Percentiles rank a stretch among this genome's conserved stretches.
Conservation (phyloP, 2,888 invertebrate genomes). For the Oxystoma pomonae region DNA sequence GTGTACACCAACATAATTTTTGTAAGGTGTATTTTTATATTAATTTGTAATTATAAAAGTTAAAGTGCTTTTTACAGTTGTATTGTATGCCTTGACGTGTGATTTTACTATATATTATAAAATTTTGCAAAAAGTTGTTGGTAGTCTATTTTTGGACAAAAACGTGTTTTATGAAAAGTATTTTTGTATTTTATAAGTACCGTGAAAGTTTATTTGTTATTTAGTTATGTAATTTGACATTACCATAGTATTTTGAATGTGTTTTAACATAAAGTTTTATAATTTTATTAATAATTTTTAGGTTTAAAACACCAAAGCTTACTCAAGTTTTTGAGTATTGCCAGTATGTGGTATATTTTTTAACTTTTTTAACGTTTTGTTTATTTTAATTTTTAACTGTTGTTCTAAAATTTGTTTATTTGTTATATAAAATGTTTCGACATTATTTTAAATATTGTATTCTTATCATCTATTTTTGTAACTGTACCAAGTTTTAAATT, state of each 20-base stretch:
- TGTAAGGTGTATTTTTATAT: too few species aligned
- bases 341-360: too few species aligned
- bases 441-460: conserved; percentile 9
- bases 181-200: background rate
- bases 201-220: conserved; percentile 20
- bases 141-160: background rate
- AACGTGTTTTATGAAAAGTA: background rate
- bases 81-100: background rate
- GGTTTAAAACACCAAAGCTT: conserved; percentile 33
- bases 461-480: conserved; percentile 16
- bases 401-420: too few species aligned
- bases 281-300: conserved; percentile 26
- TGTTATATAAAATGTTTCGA: too few species aligned
- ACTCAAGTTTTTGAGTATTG: conserved; percentile 27
- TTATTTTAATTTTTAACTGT: too few species aligned
- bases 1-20: too few species aligned
- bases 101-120: background rate
- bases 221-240: conserved; percentile 29
- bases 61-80: background rate
- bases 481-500: conserved; percentile 9
- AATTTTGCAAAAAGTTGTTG: background rate
- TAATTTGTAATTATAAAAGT: background rate
- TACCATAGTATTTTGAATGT: conserved; percentile 36
- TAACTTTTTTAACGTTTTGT: too few species aligned
- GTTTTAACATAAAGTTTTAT: conserved; percentile 35